These are phyloP conservation scores for Andricus curvator DNA, from an alignment of 2,888 invertebrate species.

Conservation along the genomic window DNA sequence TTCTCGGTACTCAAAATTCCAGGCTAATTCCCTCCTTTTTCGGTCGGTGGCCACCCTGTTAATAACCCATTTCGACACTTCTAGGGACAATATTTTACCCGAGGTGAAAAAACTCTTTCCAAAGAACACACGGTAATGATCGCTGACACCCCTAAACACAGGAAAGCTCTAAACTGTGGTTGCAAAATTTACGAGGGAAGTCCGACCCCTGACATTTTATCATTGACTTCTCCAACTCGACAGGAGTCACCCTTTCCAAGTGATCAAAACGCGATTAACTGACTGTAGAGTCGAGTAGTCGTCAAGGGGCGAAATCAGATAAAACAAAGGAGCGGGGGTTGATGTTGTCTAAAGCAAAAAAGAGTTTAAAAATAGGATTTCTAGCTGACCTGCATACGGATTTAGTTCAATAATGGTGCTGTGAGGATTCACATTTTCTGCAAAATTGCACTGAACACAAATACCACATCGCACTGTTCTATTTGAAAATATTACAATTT, in stretches of 20 bases:
- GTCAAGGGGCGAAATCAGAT: slow-evolving; percentile 6
- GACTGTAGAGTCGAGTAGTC: slow-evolving; percentile 15
- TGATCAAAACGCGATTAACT: slow-evolving; percentile 29
- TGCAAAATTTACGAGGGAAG: neutral
- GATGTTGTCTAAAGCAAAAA: slow-evolving; percentile 12
- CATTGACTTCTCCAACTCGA: slow-evolving; percentile 3
- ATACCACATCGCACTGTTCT: neutral
- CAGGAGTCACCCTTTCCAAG: slow-evolving; percentile 28
- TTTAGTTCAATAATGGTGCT: slow-evolving; percentile 46
- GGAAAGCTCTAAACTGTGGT: neutral
- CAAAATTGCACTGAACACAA: neutral
- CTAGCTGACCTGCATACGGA: slow-evolving; percentile 57
- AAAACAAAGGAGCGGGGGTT: neutral
- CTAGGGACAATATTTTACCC: neutral
- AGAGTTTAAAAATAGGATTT: slow-evolving; percentile 53
- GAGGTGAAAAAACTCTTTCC: neutral
- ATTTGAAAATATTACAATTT: neutral
- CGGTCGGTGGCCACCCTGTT: no score
- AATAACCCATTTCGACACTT: neutral
- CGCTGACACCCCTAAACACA: neutral
- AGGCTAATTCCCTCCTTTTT: no score
- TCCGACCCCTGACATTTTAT: neutral
- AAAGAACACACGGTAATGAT: neutral
- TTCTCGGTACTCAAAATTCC: no score
- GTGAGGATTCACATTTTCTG: neutral